These are phyloP conservation scores for Triops longicaudatus DNA, from an alignment of 1,140 invertebrate genomes.

Conservation along the genomic window DNA sequence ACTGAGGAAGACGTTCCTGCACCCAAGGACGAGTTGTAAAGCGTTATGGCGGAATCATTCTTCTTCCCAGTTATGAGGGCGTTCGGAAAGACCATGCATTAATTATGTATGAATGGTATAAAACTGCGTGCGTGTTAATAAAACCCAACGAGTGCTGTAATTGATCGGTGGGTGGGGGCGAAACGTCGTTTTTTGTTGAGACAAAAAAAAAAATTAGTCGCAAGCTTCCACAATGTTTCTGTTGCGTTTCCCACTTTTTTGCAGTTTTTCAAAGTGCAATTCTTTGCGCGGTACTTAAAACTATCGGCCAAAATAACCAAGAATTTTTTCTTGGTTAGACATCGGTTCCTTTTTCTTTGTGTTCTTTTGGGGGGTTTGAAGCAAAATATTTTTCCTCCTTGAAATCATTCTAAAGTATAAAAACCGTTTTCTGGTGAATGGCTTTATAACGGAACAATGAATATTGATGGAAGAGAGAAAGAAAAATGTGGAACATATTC, in stretches of 20 bases:
- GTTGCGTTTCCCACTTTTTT: neutral
- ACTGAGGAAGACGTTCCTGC: conserved; percentile 47
- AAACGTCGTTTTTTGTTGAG: neutral
- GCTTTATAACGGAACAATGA: neutral
- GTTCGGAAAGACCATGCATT: neutral
- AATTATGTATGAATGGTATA: neutral
- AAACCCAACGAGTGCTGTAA: neutral
- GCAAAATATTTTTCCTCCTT: neutral
- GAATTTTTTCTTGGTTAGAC: neutral
- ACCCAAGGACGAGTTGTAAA: conserved; percentile 56
- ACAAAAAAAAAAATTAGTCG: neutral
- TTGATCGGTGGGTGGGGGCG: neutral
- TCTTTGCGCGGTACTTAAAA: conserved; percentile 1
- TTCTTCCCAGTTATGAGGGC: neutral
- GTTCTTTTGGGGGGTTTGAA: neutral
- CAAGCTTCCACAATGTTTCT: neutral
- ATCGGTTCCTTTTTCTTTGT: neutral
- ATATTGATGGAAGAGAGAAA: neutral
- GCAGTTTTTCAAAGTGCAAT: neutral
- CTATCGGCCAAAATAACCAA: neutral
- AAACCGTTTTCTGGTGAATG: neutral
- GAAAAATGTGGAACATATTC: neutral
- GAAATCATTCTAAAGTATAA: neutral
- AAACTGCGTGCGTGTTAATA: neutral
- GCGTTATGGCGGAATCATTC: neutral